A percentile compares a stretch with the other conserved stretches of the same genome.
These are phyloP conservation scores for Zeus faber DNA, from an alignment of 2,113 vertebrate genomes.

Conservation along the genomic window DNA sequence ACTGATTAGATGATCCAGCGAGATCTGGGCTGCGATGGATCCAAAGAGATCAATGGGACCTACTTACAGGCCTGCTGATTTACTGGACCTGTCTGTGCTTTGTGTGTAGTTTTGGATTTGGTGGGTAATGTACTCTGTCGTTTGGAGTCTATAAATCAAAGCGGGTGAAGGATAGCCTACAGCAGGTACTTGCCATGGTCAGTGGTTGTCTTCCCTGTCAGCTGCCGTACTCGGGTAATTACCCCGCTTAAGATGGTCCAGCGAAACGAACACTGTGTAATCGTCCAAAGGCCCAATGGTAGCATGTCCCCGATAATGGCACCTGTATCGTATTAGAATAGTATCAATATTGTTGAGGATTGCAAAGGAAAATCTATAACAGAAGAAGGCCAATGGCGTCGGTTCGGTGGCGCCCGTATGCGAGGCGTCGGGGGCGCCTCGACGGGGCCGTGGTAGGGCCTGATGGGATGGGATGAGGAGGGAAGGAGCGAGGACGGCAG, in stretches of 20 bases:
- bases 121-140: no score
- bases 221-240: slow-evolving; percentile 37
- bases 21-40: slow-evolving; percentile 62
- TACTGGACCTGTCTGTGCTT: slow-evolving; percentile 53
- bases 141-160: no score
- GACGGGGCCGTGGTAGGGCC: slow-evolving; percentile 46
- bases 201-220: slow-evolving; percentile 36
- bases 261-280: no score
- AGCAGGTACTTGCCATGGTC: slow-evolving; percentile 36
- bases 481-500: slow-evolving; percentile 32
- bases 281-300: no score
- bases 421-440: slow-evolving; percentile 44
- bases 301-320: no score
- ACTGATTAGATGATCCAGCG: slow-evolving; percentile 65
- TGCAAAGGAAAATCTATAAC: no score
- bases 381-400: slow-evolving; percentile 56
- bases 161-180: slow-evolving; percentile 29
- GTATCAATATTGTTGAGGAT: no score
- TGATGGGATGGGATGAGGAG: slow-evolving; percentile 38
- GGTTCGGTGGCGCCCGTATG: slow-evolving; percentile 69
- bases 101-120: no score
- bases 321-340: no score
- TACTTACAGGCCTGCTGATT: slow-evolving; percentile 68
- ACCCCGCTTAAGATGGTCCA: no score
- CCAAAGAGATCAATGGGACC: slow-evolving; percentile 60